Conservation (phyloP, 53 echinoderm and acorn worm genomes). For the Zoroaster sp. region DNA sequence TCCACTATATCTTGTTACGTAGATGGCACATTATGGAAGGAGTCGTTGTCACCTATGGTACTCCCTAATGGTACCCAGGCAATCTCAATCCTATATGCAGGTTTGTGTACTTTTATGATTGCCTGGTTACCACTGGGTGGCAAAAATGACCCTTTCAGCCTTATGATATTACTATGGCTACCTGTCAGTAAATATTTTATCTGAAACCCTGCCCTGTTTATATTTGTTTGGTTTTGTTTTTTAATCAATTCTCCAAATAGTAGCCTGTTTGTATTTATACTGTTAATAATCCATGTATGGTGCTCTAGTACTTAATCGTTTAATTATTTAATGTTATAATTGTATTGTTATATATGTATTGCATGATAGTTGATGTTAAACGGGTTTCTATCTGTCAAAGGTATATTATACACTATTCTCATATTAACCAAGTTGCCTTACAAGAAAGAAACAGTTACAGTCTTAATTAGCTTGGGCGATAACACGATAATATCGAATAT, state of each 20-base stretch:
- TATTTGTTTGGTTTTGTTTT: not conserved
- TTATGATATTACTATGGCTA: too few species aligned
- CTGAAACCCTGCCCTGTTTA: not conserved
- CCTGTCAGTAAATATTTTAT: too few species aligned
- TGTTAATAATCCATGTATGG: not conserved
- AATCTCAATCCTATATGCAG: too few species aligned
- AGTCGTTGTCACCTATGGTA: too few species aligned
- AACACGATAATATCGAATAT: too few species aligned
- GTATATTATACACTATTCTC: not conserved
- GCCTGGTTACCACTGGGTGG: too few species aligned
- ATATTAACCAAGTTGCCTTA: conserved; percentile 21
- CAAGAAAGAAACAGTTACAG: not conserved
- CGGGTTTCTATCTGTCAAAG: conserved; percentile 13
- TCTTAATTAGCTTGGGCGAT: too few species aligned
- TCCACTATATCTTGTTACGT: too few species aligned
- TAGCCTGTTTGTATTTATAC: not conserved
- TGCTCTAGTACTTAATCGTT: not conserved
- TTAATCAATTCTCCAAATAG: not conserved
- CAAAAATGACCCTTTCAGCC: too few species aligned
- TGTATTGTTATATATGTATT: not conserved
- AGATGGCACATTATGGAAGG: too few species aligned
- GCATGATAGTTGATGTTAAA: conserved; percentile 11
- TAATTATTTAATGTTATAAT: not conserved
- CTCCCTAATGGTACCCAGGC: too few species aligned
- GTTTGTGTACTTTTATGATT: too few species aligned